Conservation (phyloP, 1,140 invertebrate genomes). For the Zaprionus africanus region DNA sequence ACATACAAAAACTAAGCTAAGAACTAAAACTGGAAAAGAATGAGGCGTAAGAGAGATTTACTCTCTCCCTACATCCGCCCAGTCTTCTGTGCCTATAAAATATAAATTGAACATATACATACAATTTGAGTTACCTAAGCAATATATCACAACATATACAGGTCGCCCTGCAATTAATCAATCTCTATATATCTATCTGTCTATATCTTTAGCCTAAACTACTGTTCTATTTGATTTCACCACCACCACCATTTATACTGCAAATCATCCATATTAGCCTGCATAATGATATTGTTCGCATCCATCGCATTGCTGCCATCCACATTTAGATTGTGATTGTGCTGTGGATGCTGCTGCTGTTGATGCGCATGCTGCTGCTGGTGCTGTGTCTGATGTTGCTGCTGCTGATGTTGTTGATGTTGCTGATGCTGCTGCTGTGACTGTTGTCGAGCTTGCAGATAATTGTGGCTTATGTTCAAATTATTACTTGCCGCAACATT, state of each 20-base stretch:
- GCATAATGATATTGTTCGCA: constrained; percentile 81
- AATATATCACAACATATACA: constrained; percentile 75
- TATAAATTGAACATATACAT: constrained; percentile 47
- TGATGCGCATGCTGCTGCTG: constrained; percentile 51
- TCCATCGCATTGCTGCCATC: constrained; percentile 51
- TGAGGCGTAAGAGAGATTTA: not conserved
- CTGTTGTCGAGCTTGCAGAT: constrained; percentile 57
- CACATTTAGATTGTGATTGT: constrained; percentile 73
- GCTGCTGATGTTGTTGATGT: constrained; percentile 48
- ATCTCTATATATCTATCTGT: constrained; percentile 12
- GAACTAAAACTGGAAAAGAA: constrained; percentile 19
- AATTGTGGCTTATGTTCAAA: constrained; percentile 80
- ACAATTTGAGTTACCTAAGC: constrained; percentile 75
- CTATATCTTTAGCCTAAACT: constrained; percentile 53
- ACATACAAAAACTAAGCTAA: constrained; percentile 24
- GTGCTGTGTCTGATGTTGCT: constrained; percentile 45
- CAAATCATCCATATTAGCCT: constrained; percentile 83
- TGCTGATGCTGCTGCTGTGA: constrained; percentile 31
- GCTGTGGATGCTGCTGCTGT: constrained; percentile 53
- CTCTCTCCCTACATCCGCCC: not conserved
- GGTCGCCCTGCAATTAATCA: constrained; percentile 18
- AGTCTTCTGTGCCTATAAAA: not conserved
- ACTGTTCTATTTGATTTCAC: constrained; percentile 65
- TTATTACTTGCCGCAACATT: constrained; percentile 67
- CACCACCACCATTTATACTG: constrained; percentile 84